Evolutionary conservation across 2,888 invertebrate species (phyloP).

Genomic region (Asteroscopus sphinx): DNA sequence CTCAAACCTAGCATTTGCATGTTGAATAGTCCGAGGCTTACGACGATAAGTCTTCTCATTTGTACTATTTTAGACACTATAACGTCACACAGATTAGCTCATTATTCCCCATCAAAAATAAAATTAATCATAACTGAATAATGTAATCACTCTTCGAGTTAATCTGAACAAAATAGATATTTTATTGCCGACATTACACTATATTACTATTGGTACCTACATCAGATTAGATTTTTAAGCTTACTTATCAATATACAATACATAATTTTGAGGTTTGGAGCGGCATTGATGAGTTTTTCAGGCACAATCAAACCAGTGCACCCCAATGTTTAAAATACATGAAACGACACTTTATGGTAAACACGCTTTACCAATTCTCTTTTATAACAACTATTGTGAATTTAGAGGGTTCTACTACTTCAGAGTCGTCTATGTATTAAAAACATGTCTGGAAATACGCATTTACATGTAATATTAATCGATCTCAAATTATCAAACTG

Average conservation of each 20-base stretch:
- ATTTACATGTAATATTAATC: constrained; percentile 76
- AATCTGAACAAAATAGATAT: constrained; percentile 73
- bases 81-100: constrained; percentile 88
- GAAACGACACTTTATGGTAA: constrained; percentile 62
- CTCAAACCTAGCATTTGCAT: constrained; percentile 90
- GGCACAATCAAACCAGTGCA: constrained; percentile 88
- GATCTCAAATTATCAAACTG: constrained; percentile 78
- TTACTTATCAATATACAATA: constrained; percentile 81
- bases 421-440: constrained; percentile 77
- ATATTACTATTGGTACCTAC: constrained; percentile 78
- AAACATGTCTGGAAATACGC: constrained; percentile 77
- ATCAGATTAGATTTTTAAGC: constrained; percentile 78
- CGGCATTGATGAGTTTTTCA: constrained; percentile 88
- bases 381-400: constrained; percentile 13
- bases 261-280: constrained; percentile 89
- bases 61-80: constrained; percentile 90
- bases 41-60: constrained; percentile 91
- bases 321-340: constrained; percentile 85
- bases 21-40: constrained; percentile 90
- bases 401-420: constrained; percentile 24
- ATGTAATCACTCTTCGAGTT: constrained; percentile 87
- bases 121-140: constrained; percentile 88
- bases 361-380: constrained; percentile 3
- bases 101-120: constrained; percentile 84
- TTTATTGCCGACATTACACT: constrained; percentile 77